A percentile compares a stretch with the other conserved stretches of the same genome.
Evolutionary conservation across 2,113 vertebrate genomes (phyloP).

Genomic region (Leptobrachium ailaonicum): DNA sequence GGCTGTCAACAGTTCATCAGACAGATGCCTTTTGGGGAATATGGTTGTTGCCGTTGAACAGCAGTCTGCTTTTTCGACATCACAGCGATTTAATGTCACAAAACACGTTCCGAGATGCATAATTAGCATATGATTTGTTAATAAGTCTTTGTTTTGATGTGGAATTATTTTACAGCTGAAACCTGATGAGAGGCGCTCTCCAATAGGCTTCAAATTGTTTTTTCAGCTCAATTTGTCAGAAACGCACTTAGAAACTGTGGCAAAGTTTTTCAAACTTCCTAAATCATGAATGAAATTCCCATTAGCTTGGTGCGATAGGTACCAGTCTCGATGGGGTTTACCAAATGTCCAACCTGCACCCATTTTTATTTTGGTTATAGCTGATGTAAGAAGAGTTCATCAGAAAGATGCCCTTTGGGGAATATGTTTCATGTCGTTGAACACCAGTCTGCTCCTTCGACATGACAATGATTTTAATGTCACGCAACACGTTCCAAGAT

Average conservation of each 20-base stretch:
- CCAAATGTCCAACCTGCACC: too few relatives aligned
- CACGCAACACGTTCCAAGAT: background rate
- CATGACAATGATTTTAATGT: background rate
- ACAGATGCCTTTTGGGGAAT: constrained; percentile 7
- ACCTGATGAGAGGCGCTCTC: too few relatives aligned
- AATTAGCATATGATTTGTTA: constrained; percentile 10
- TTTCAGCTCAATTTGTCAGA: too few relatives aligned
- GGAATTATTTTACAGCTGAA: background rate
- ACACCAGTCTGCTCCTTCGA: background rate
- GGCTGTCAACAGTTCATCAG: constrained; percentile 18
- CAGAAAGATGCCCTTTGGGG: constrained; percentile 8
- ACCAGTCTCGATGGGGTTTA: too few relatives aligned
- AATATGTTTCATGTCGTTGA: background rate
- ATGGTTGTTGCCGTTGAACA: background rate
- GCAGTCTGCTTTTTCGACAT: background rate
- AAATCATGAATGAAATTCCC: too few relatives aligned
- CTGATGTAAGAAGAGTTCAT: background rate
- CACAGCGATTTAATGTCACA: background rate
- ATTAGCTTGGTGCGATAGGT: too few relatives aligned
- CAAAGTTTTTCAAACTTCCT: too few relatives aligned
- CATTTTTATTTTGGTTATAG: too few relatives aligned
- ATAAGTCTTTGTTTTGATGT: background rate
- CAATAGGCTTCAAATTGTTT: too few relatives aligned
- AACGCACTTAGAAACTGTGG: too few relatives aligned
- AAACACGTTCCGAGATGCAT: background rate